Evolutionary conservation across 2,888 invertebrate genomes (phyloP).

Genomic region (Drosophila nigricruria): DNA sequence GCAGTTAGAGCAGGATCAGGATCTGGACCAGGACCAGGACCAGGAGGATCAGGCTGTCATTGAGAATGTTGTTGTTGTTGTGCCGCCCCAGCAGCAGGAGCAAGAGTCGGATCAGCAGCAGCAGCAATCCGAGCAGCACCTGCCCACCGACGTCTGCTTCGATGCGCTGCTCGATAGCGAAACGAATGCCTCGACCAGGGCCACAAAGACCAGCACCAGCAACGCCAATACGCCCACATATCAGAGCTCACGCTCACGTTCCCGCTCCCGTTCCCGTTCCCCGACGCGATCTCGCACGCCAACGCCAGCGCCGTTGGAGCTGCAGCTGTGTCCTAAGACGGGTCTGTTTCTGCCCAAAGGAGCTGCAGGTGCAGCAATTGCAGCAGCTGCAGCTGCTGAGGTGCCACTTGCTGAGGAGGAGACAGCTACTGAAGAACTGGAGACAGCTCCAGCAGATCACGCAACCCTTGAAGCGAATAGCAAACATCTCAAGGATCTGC

Average conservation of each 20-base stretch:
- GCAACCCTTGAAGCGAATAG: slow-evolving; percentile 79
- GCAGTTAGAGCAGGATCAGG: slow-evolving; percentile 25
- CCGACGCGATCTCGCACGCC: slow-evolving; percentile 7
- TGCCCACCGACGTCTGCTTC: slow-evolving; percentile 49
- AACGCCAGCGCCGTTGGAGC: slow-evolving; percentile 63
- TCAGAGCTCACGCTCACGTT: slow-evolving; percentile 50
- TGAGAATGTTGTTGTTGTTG: slow-evolving; percentile 59
- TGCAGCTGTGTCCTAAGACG: slow-evolving; percentile 83
- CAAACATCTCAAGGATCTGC: slow-evolving; percentile 84
- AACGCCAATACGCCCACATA: slow-evolving; percentile 69
- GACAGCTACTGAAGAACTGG: slow-evolving; percentile 3
- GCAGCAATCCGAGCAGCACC: slow-evolving; percentile 9
- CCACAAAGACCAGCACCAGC: slow-evolving; percentile 61
- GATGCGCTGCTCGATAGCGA: slow-evolving; percentile 70
- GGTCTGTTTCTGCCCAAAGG: slow-evolving; percentile 80
- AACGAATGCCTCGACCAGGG: slow-evolving; percentile 67
- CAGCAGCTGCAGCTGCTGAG: neutral
- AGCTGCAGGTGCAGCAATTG: neutral
- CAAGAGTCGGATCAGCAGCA: slow-evolving; percentile 22
- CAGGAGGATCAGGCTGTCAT: slow-evolving; percentile 42
- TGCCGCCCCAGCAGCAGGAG: slow-evolving; percentile 40
- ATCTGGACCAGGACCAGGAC: slow-evolving; percentile 4
- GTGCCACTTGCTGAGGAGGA: neutral
- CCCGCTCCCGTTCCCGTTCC: slow-evolving; percentile 5
- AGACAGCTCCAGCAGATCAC: slow-evolving; percentile 27